Conservation (phyloP, 2,113 vertebrate species). For the Leptosomus discolor region DNA sequence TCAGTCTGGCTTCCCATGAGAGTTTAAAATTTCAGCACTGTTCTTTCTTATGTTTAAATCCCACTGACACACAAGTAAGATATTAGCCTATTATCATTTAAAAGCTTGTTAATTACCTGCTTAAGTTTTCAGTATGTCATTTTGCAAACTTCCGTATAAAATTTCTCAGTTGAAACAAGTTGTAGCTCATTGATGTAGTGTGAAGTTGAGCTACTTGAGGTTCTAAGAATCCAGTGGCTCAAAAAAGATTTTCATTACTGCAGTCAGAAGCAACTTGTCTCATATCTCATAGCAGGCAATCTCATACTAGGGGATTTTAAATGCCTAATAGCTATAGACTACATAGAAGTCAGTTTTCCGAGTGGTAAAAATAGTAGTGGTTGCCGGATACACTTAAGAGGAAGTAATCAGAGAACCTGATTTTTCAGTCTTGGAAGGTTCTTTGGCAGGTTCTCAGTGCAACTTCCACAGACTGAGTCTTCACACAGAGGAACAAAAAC, state of each 20-base stretch:
- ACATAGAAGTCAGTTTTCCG: constrained; percentile 4
- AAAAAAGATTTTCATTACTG: neutral
- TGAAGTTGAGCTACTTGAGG: neutral
- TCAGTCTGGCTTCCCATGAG: neutral
- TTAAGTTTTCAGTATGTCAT: neutral
- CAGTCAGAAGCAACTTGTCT: neutral
- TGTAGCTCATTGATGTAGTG: neutral
- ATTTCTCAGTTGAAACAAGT: neutral
- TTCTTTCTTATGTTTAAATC: neutral
- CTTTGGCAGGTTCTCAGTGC: neutral
- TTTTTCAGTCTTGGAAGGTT: constrained; percentile 18
- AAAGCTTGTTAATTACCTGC: neutral
- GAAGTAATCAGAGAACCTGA: constrained; percentile 32
- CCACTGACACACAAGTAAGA: neutral
- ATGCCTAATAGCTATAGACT: neutral
- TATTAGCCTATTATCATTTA: neutral
- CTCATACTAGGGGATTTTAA: constrained; percentile 13
- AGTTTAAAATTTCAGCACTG: neutral
- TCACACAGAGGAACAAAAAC: neutral
- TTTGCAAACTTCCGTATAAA: neutral
- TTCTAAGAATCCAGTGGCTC: neutral
- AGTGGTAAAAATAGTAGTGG: constrained; percentile 10
- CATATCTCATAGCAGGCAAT: neutral
- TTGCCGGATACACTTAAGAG: constrained; percentile 38
- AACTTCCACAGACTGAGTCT: neutral